Base-by-base conservation (phyloP, 2,888 invertebrate species). In the Odontomyia ornata region DNA sequence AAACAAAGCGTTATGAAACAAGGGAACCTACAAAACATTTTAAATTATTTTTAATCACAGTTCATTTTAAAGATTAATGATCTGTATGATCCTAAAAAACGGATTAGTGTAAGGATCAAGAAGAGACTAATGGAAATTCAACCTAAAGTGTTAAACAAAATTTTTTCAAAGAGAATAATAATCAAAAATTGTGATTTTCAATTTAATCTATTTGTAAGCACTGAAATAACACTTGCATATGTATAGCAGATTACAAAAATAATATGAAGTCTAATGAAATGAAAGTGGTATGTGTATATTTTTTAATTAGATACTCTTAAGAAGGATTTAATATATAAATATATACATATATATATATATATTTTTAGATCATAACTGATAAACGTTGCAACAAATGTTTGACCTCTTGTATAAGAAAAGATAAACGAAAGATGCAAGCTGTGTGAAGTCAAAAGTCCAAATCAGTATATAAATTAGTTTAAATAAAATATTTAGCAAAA, bases 171-270 rank as follows among this genome's bases (percentile, higher is more conserved):
- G 4, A 15, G 18, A 43, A 67, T 67, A 67, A 67, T 67, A 67
- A 67, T 67, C 67, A 67, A 67, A 67, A 67, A 67, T 43, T 67
- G 67, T 67, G 67, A 67, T 67, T 67, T 36, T 43, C 43, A 67
- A 67, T 67, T 67, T 30, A 64, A 36, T 64, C 15, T 36, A 43
- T 43, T 43, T 11, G 18, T 43, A 67, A 21, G 18, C 9, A 67
- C 43, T 21, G 67, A 43, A 64, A 43, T n/a, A 67, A 67, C 36
- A 21, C 30, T 23, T 60, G 21, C 9, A 60, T 60, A 60, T 18
- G 15, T 23, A 60, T 60, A 60, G 25, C 60, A 18, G 25, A 13
- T 3, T 21, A 4, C 21, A 23, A 60, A 1, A 25, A 25, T 23
- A 67, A 23, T 15, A 11, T 25, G 28, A 64, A 64, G 36, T 36